Base-by-base conservation (phyloP, 2,113 vertebrate species). In the Orthonyx spaldingii region DNA sequence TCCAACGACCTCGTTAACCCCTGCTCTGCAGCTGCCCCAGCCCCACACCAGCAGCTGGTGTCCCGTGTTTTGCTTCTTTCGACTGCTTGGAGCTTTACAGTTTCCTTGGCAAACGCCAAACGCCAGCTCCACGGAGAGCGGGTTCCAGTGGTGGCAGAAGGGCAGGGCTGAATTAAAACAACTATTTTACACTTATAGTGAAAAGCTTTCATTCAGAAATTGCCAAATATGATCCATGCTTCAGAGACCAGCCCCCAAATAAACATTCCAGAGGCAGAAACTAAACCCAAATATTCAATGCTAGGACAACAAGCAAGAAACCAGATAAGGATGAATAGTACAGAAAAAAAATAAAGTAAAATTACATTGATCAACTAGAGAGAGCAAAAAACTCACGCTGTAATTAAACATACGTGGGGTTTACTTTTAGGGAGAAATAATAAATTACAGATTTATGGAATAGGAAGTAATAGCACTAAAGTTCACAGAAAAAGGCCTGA, bases 1-100 rank as follows among this genome's bases (percentile, higher is more conserved):
- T 33, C 11, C 33, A 63, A 0, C 1, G 15, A 13, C 33, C 60
- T 16, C 0, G 1, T 17, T 6, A 20, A 37, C 42, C 41, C 10
- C 85, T 35, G 88, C 68, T 37, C 78, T 24, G 33, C 35, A 53
- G n/a, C 76, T 55, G 27, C 21, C 76, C 32, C n/a, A 16, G 74
- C 78, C 64, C 42, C 44, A 71, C 11, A 24, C 0, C 5, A 53
- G 42, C n/a, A 41, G 7, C 14, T 41, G 9, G 17, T 33, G 55
- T 2, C 14, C 57, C 7, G 3, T 0, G 1, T 23, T 50, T 12
- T 27, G 55, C 28, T 86, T 56, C 27, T 4, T 1, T 4, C 28
- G 27, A 17, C 19, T 56, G 6, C 2, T 44, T 32, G 27, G 56
- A 27, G 37, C 26, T 74, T 23, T 11, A 8, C 15, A 35, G 28